Evolutionary conservation across 2,888 invertebrate species (phyloP).

Genomic region (Tigriopus californicus): DNA sequence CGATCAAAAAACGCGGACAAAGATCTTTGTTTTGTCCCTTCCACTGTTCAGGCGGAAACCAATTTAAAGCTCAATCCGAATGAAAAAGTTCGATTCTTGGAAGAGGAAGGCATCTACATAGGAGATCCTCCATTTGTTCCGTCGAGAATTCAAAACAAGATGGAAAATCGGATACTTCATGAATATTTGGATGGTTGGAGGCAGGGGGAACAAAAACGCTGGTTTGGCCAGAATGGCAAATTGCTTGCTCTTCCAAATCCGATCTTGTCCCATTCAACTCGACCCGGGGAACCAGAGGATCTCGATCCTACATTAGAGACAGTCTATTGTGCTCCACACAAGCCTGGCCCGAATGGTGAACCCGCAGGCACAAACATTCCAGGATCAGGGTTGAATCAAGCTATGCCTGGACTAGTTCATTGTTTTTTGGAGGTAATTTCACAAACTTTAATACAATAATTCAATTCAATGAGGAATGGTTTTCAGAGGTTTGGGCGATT

Average conservation of each 20-base stretch:
- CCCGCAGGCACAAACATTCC: neutral
- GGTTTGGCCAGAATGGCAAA: constrained; percentile 6
- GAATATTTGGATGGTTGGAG: neutral
- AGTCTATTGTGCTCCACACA: neutral
- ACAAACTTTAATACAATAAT: no score
- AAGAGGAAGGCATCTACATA: constrained; percentile 8
- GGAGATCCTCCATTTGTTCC: neutral
- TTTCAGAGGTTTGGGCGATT: no score
- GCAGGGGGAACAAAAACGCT: neutral
- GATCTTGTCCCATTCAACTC: neutral
- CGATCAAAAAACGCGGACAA: no score
- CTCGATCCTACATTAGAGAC: neutral
- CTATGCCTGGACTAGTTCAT: no score
- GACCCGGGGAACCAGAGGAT: neutral
- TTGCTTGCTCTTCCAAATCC: neutral
- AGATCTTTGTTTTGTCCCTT: neutral
- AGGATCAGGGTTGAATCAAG: no score
- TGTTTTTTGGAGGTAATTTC: no score
- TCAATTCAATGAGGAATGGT: no score
- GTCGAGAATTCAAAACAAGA: neutral
- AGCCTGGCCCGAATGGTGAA: neutral
- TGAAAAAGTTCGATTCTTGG: neutral
- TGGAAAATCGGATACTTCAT: neutral
- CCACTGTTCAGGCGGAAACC: neutral
- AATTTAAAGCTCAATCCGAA: neutral